These are phyloP conservation scores for Strigops habroptila DNA, from an alignment of 2,113 vertebrate species.

Conservation along the genomic window DNA sequence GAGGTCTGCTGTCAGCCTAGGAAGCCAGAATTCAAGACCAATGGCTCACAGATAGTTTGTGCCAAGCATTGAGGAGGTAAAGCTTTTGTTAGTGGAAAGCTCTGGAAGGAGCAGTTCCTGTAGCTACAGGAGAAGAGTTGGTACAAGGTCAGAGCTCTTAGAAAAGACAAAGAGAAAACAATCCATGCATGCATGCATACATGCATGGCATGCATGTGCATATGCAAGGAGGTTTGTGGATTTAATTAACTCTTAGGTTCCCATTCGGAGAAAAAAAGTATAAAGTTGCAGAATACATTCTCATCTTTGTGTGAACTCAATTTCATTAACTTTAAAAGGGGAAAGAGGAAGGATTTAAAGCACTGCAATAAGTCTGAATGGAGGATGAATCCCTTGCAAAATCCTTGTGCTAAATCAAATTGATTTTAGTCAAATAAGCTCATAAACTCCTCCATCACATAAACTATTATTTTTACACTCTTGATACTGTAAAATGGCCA, in stretches of 20 bases:
- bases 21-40: neutral
- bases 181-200: neutral
- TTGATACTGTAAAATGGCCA: neutral
- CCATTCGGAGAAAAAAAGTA: neutral
- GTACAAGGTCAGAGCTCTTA: conserved; percentile 32
- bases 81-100: neutral
- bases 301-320: neutral
- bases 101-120: neutral
- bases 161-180: neutral
- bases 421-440: neutral
- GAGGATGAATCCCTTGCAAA: neutral
- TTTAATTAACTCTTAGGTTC: neutral
- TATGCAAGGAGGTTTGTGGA: neutral
- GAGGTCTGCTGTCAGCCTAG: neutral
- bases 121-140: neutral
- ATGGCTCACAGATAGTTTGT: neutral
- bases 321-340: neutral
- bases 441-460: neutral
- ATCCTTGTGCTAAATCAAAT: neutral
- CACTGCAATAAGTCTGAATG: neutral
- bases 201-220: neutral
- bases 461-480: neutral
- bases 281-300: neutral
- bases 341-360: neutral
- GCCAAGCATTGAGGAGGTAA: neutral